Evolutionary conservation across 2,113 vertebrate species (phyloP).

Genomic region (Otis tarda): DNA sequence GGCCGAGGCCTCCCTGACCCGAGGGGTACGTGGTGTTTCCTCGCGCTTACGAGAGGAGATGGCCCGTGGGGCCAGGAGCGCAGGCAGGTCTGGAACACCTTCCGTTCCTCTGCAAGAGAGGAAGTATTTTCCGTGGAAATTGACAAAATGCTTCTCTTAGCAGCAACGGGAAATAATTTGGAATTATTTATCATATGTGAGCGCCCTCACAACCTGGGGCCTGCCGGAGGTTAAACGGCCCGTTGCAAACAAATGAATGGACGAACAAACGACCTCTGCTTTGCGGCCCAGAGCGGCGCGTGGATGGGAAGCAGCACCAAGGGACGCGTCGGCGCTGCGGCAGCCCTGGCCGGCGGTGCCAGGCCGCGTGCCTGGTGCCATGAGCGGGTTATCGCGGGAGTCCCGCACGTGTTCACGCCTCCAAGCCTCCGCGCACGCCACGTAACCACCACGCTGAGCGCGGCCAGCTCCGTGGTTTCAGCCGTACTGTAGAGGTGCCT

Average conservation of each 20-base stretch:
- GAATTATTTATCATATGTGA: neutral
- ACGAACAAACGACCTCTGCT: fast-evolving
- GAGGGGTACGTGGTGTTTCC: neutral
- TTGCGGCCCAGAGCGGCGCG: fast-evolving
- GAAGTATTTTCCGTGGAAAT: neutral
- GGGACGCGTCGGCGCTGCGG: fast-evolving
- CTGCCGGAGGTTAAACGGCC: neutral
- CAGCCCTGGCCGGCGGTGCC: neutral
- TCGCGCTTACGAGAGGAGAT: neutral
- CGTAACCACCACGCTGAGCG: fast-evolving
- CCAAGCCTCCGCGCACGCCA: neutral
- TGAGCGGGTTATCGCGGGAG: neutral
- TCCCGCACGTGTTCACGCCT: neutral
- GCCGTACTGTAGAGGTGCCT: neutral
- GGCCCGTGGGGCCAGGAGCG: neutral
- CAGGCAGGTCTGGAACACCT: neutral
- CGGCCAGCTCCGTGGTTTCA: neutral
- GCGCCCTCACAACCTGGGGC: too few species aligned
- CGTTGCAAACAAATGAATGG: fast-evolving
- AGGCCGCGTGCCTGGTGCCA: neutral
- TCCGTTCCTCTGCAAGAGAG: neutral
- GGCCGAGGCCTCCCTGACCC: neutral
- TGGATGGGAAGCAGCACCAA: fast-evolving
- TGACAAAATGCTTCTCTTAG: neutral
- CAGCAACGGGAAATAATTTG: neutral